Percentiles rank a stretch among this genome's conserved stretches.
phyloP scores from a whole-genome alignment of 2,797 vertebrate species.

The Sebastes minor region DNA sequence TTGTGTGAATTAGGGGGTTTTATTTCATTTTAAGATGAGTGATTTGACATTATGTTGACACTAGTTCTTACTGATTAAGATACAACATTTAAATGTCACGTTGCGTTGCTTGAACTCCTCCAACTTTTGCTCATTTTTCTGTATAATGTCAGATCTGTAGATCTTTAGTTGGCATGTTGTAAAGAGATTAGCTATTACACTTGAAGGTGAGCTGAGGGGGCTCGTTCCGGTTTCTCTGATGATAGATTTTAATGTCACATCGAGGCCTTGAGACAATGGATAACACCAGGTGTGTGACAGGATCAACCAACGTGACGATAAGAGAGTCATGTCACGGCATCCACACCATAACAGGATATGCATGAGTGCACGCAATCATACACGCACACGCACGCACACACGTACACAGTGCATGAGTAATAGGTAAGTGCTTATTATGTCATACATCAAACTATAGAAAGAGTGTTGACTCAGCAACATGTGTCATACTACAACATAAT shows the following conservation, averaged over 20 bases:
- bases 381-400: background rate
- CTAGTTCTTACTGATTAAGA: background rate
- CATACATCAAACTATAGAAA: background rate
- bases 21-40: background rate
- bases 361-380: background rate
- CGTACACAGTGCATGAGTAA: background rate
- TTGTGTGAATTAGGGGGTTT: background rate
- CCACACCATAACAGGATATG: background rate
- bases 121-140: background rate
- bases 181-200: background rate
- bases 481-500: background rate
- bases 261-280: background rate
- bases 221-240: background rate
- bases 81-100: background rate
- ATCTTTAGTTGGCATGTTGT: background rate
- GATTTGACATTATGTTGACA: background rate
- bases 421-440: slow-evolving; percentile 8
- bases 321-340: background rate
- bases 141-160: background rate
- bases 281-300: slow-evolving; percentile 8
- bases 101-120: background rate
- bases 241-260: background rate
- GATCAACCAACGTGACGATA: background rate
- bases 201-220: background rate
- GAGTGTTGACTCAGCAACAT: background rate